Evolutionary conservation across 2,113 vertebrate genomes (phyloP).

Genomic region (Otis tarda): DNA sequence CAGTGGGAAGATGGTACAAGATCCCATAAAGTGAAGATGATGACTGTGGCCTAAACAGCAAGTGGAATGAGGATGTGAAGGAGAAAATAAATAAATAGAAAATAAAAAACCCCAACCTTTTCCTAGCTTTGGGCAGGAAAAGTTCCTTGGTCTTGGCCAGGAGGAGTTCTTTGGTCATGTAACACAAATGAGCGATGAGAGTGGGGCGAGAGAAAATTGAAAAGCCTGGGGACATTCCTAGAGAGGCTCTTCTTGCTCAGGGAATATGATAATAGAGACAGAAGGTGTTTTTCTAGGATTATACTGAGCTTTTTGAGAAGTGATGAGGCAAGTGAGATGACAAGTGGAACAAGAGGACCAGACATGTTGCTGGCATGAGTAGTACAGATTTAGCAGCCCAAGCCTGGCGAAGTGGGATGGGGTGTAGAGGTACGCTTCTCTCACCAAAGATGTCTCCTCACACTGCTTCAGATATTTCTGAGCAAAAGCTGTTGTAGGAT

Average conservation of each 20-base stretch:
- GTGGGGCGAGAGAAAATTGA: neutral
- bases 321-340: neutral
- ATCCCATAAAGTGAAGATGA: neutral
- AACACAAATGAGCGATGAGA: neutral
- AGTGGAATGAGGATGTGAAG: neutral
- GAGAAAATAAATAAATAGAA: too few relatives aligned
- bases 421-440: neutral
- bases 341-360: neutral
- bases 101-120: fast-evolving
- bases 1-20: neutral
- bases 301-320: neutral
- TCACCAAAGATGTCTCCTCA: neutral
- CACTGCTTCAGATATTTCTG: neutral
- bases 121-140: neutral
- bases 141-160: neutral
- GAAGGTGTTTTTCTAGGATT: neutral
- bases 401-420: neutral
- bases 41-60: neutral
- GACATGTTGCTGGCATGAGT: neutral
- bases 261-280: neutral
- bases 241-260: neutral
- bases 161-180: neutral
- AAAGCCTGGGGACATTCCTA: neutral
- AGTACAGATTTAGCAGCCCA: neutral
- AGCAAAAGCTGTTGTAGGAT: neutral